phyloP scores from a whole-genome alignment of 2,797 vertebrate species.

The Eidolon dupreanum region DNA sequence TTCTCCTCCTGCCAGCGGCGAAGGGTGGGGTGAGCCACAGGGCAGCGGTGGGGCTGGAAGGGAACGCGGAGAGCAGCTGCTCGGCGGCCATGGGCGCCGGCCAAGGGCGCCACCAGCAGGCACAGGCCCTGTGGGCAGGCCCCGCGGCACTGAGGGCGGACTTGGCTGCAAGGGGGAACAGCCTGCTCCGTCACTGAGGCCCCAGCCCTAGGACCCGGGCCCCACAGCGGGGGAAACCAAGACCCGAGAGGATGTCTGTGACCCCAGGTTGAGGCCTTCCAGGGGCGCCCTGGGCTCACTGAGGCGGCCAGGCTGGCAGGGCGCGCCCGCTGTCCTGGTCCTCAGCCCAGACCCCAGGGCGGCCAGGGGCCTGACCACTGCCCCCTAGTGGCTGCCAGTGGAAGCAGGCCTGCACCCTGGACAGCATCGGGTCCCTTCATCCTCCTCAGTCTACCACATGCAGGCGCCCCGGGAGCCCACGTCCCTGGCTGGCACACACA shows the following conservation, averaged over 20 bases:
- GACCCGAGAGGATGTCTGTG: not conserved
- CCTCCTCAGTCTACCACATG: not conserved
- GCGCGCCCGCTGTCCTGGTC: not conserved
- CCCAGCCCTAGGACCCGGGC: not conserved
- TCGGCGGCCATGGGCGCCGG: not conserved
- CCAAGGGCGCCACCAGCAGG: not conserved
- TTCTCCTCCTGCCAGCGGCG: not conserved
- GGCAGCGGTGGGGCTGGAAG: not conserved
- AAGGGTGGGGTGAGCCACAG: not conserved
- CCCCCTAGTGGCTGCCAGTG: not conserved
- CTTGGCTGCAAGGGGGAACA: no score
- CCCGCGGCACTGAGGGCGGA: not conserved
- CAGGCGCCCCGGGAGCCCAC: accelerated
- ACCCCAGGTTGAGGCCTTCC: not conserved
- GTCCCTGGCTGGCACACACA: no score
- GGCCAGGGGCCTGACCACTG: not conserved
- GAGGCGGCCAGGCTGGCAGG: not conserved
- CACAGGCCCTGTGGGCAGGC: not conserved
- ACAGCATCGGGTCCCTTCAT: not conserved
- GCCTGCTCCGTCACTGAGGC: not conserved
- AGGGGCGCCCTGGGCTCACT: not conserved
- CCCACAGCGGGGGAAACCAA: not conserved
- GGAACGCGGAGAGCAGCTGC: not conserved
- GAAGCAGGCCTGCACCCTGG: not conserved
- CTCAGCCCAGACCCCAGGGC: not conserved